Percentiles rank a stretch among this genome's conserved stretches.
Evolutionary conservation across 2,797 vertebrate species (phyloP).

Genomic region (Macropus fuliginosus): DNA sequence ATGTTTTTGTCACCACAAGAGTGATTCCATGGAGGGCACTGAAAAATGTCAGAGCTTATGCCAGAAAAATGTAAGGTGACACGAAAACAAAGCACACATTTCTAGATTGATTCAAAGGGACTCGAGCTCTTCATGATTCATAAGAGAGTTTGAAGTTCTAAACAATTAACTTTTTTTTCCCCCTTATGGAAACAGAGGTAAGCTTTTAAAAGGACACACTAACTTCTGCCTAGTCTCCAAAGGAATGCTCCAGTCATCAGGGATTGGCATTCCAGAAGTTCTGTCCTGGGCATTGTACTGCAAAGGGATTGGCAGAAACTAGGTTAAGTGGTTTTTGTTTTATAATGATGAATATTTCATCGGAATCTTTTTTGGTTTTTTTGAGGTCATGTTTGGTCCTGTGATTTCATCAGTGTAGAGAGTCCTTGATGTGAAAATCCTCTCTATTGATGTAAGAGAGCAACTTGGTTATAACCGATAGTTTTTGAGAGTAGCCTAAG

Average conservation of each 20-base stretch:
- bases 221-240: neutral
- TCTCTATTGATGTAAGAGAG: neutral
- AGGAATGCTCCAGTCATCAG: rapidly evolving
- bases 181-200: neutral
- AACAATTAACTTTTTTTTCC: neutral
- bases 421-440: neutral
- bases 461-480: neutral
- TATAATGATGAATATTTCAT: conserved; percentile 20
- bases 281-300: conserved; percentile 26
- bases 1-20: conserved; percentile 48
- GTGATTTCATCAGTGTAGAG: neutral
- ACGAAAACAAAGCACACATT: neutral
- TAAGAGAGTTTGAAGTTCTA: neutral
- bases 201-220: neutral
- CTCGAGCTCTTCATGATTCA: conserved; percentile 24
- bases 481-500: neutral
- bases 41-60: conserved; percentile 40
- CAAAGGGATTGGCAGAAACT: neutral
- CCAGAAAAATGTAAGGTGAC: conserved; percentile 26
- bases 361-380: neutral
- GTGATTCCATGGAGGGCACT: neutral
- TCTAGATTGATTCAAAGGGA: neutral
- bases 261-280: conserved; percentile 26
- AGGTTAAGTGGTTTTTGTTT: conserved; percentile 24
- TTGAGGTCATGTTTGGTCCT: neutral